A percentile compares a stretch with the other conserved stretches of the same genome.
Conservation (phyloP, 2,888 invertebrate species). For the Elegia similella region DNA sequence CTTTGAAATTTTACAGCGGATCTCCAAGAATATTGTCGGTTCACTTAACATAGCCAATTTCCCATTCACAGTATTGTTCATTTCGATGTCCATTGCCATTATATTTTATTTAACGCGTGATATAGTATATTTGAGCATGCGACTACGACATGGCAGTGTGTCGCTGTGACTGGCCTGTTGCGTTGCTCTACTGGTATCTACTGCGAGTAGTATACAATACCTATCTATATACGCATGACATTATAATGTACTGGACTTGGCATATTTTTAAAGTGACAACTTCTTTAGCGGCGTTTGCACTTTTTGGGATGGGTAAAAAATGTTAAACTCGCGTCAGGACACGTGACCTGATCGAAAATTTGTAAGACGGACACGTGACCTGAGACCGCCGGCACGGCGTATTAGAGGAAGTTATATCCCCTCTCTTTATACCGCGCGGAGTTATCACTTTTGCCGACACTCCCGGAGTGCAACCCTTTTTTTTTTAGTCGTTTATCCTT, state of each 20-base stretch:
- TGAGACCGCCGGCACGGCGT: no score
- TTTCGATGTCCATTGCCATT: conserved; percentile 3
- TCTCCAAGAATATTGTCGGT: conserved; percentile 19
- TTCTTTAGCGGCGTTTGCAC: no score
- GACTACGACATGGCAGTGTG: neutral
- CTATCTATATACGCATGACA: neutral
- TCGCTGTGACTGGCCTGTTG: neutral
- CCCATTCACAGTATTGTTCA: neutral
- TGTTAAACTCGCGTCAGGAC: no score
- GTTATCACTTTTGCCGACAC: no score
- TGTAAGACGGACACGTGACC: no score
- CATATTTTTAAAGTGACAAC: no score
- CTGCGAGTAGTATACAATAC: neutral
- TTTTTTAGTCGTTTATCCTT: no score
- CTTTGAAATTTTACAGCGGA: conserved; percentile 20
- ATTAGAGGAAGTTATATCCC: no score
- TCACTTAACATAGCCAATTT: neutral
- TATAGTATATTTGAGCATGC: neutral
- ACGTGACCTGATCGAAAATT: no score
- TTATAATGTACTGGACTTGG: neutral
- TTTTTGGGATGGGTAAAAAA: no score
- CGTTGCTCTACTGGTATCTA: neutral
- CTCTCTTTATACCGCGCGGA: no score
- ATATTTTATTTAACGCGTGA: neutral
- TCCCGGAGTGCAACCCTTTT: no score